phyloP scores from a whole-genome alignment of 2,113 vertebrate species.

The Boleophthalmus pectinirostris region DNA sequence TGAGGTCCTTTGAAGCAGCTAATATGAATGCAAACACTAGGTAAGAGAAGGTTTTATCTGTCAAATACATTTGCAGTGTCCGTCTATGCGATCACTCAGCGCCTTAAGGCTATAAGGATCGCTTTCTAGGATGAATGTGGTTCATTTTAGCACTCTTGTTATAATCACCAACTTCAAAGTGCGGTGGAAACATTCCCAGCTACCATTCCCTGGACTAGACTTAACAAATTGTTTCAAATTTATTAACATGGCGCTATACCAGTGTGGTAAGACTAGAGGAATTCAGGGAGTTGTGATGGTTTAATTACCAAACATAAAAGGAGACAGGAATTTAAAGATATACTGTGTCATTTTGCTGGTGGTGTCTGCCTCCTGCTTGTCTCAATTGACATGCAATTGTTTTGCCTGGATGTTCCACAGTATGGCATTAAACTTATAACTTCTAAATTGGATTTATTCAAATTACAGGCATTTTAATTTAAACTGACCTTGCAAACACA shows the following conservation, averaged over 20 bases:
- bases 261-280: not conserved
- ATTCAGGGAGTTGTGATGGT: not conserved
- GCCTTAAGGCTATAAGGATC: conserved; percentile 45
- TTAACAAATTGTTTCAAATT: conserved; percentile 19
- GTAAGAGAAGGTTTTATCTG: conserved; percentile 47
- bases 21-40: conserved; percentile 54
- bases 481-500: too few species aligned
- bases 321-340: not conserved
- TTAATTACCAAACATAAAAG: not conserved
- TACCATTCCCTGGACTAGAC: conserved; percentile 34
- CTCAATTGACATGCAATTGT: too few species aligned
- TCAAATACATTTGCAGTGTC: conserved; percentile 43
- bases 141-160: conserved; percentile 47
- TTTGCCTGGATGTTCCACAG: too few species aligned
- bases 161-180: conserved; percentile 64
- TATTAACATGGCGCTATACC: not conserved
- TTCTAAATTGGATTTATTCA: too few species aligned
- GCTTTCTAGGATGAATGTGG: conserved; percentile 62
- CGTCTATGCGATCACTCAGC: conserved; percentile 23
- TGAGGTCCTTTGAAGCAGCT: conserved; percentile 58
- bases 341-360: not conserved
- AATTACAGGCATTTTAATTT: too few species aligned
- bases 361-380: too few species aligned
- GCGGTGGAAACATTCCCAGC: conserved; percentile 42
- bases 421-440: too few species aligned